These are phyloP conservation scores for Hydraecia micacea DNA, from an alignment of 2,888 invertebrate species.

Conservation along the genomic window DNA sequence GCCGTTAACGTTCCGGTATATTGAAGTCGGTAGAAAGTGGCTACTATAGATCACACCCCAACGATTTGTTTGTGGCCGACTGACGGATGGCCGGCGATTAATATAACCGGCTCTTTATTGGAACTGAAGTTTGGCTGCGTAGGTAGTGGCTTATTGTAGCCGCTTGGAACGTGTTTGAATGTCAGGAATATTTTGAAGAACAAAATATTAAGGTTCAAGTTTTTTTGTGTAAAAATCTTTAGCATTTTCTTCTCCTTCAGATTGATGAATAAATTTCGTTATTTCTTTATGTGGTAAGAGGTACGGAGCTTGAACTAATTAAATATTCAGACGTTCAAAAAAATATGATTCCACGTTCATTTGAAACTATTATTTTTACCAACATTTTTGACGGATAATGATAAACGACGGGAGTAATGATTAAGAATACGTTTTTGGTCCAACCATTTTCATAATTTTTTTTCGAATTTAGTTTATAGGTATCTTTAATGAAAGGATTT, in stretches of 20 bases:
- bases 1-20: conserved; percentile 67
- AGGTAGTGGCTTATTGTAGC: conserved; percentile 18
- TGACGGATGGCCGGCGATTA: conserved; percentile 80
- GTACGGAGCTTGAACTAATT: not conserved
- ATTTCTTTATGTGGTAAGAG: not conserved
- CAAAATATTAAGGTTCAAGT: not conserved
- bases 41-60: conserved; percentile 74
- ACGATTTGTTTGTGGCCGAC: conserved; percentile 80
- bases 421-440: not conserved
- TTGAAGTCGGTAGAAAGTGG: conserved; percentile 76
- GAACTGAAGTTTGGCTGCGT: conserved; percentile 65
- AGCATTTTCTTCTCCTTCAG: no score
- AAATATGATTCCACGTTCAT: not conserved
- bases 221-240: not conserved
- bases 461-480: no score
- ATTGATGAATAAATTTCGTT: not conserved
- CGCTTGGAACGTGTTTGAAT: not conserved
- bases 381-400: not conserved
- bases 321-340: not conserved
- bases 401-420: no score
- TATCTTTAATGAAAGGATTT: not conserved
- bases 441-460: not conserved
- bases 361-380: not conserved
- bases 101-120: conserved; percentile 78
- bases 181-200: not conserved